Evolutionary conservation across 2,113 vertebrate genomes (phyloP), one percentile per base, ranked within the genome.

Genomic region (Cyprinus carpio): DNA sequence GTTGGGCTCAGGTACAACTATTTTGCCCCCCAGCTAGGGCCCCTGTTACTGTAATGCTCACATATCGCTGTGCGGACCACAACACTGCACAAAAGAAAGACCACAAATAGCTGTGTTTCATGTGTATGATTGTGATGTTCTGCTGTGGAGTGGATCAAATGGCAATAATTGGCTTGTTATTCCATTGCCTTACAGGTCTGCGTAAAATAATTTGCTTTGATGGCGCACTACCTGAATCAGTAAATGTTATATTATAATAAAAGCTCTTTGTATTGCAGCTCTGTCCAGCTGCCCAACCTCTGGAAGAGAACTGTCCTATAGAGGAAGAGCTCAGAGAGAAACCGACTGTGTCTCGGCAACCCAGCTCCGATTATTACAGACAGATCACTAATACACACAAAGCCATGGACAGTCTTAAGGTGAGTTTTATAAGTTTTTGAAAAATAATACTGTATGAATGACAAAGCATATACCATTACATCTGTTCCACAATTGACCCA

Each of bases 381-480:
- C 71, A 91, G 80, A 92, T 95, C 83, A 94, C 90, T 74, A 89
- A 87, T 85, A 64, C 88, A 62, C 88, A 88, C 85, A 85, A 75
- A 75, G 56, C 34, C 76, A 95, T 95, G 94, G 93, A 95, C 84
- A 92, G 90, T 84, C 90, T 93, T 85, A 94, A 94, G 95, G 95
- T 95, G 83, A 89, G 75, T 6, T 1, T 34, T 43, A 58, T 37
- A 20, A 4, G 12, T 43, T 4, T 25, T 37, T 23, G 40, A 25
- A 31, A 34, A 31, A n/a, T 18, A 65, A 67, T 43, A n/a, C 6
- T 4, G n/a, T 62, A 20, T 12, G 51, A 34, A 29, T 29, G 25
- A 51, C 15, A 51, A 75, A 75, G 46, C 46, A 54, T 16, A 51
- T 51, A 6, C 15, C 25, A 29, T 27, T 75, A 20, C 16, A 18